Conservation (phyloP, 2,797 vertebrate species). For the Microctenopoma stevenorrisi region DNA sequence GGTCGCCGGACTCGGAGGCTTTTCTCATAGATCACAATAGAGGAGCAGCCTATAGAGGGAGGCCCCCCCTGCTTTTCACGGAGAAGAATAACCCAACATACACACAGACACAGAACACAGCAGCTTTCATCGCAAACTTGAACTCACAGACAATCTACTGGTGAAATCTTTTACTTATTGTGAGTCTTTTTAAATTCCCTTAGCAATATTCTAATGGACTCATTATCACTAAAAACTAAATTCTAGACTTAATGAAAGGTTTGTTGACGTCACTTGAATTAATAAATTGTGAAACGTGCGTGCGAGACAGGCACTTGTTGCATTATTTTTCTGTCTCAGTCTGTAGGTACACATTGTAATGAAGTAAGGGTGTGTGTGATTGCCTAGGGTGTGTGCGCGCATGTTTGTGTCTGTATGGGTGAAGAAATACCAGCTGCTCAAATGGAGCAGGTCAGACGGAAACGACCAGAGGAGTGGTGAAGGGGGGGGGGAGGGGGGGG, state of each 20-base stretch:
- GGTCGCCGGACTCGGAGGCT: slow-evolving; percentile 32
- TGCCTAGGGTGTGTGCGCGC: neutral
- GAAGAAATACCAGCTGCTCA: slow-evolving; percentile 56
- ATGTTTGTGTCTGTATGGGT: slow-evolving; percentile 20
- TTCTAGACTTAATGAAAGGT: slow-evolving; percentile 2
- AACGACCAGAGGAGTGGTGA: slow-evolving; percentile 21
- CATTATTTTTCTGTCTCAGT: neutral
- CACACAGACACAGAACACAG: slow-evolving; percentile 30
- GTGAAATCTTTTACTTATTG: neutral
- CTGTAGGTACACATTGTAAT: neutral
- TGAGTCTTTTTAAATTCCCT: too few species aligned
- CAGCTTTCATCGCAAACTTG: slow-evolving; percentile 7
- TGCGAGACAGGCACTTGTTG: neutral
- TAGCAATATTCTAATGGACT: slow-evolving; percentile 2
- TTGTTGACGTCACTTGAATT: neutral
- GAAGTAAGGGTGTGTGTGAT: neutral
- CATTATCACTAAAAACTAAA: slow-evolving; percentile 12
- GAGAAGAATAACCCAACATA: slow-evolving; percentile 52
- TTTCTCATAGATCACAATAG: slow-evolving; percentile 77
- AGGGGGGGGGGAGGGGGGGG: neutral
- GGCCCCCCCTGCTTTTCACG: slow-evolving; percentile 72
- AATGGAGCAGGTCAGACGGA: slow-evolving; percentile 68
- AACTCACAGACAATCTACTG: neutral
- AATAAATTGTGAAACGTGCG: neutral
- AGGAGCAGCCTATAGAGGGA: slow-evolving; percentile 64